Evolutionary conservation across 2,888 invertebrate genomes (phyloP), one percentile per base, ranked within the genome.

Genomic region (Polydrusus cervinus): DNA sequence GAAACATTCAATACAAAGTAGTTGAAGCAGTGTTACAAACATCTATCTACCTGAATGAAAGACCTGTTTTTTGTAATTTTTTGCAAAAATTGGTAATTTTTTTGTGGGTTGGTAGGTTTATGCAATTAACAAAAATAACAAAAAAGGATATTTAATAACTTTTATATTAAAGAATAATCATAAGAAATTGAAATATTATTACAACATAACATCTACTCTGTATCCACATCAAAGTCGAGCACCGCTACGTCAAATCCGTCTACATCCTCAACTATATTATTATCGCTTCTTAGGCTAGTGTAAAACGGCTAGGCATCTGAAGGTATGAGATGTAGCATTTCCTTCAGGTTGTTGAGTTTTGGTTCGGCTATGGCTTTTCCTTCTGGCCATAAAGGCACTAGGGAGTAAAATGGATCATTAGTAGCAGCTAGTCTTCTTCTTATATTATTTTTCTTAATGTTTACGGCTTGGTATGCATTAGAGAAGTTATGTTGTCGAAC

Each of bases 301-400:
- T 71, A 47, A 49, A 70, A 70, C 16, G 49, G 45, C 20, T 62
- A 11, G 45, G 60, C 16, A 55, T 60, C 60, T n/a, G 69, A 40
- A 13, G 57, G 45, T 40, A 69, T 69, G 14, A 60, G 60, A n/a
- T 69, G 60, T 16, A 69, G 34, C 57, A 69, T 60, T 69, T 69
- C 69, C 18, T 69, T 69, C 13, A 69, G 25, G 45, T 60, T 25
- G 16, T 60, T 34, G 14, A 69, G 40, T 57, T 69, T 69, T n/a
- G 69, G 34, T 40, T 60, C 69, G 14, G 69, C 69, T 34, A 69
- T 69, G 7, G 69, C 45, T 43, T 69, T 69, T 43, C 60, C 69
- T 13, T 57, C 38, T 34, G 69, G 69, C 60, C 45, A 60, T 34
- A 69, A 40, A 9, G 38, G 38, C 38, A n/a, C n/a, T n/a, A n/a